Conservation (phyloP, 2,113 vertebrate genomes). For the Tachysurus fulvidraco region DNA sequence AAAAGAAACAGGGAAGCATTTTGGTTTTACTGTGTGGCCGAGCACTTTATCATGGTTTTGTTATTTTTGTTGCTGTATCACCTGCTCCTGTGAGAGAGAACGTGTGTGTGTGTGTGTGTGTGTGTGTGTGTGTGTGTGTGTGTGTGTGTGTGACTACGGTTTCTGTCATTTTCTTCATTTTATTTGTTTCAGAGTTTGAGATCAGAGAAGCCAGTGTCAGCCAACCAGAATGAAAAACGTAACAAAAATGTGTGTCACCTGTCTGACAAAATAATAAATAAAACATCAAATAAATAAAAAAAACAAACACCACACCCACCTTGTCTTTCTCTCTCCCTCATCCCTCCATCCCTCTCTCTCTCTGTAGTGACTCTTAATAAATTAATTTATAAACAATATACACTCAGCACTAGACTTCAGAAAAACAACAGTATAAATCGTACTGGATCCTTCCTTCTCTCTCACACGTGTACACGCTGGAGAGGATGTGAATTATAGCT, state of each 20-base stretch:
- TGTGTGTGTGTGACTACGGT: conserved; percentile 44
- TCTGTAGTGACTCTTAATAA: conserved; percentile 71
- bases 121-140: conserved; percentile 33
- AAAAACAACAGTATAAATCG: conserved; percentile 57
- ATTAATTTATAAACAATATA: conserved; percentile 63
- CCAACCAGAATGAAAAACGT: conserved; percentile 56
- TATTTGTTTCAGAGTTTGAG: conserved; percentile 59
- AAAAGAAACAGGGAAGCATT: conserved; percentile 63
- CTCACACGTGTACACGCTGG: no score
- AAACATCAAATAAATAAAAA: conserved; percentile 59
- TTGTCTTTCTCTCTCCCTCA: conserved; percentile 27
- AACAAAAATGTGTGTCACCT: conserved; percentile 44
- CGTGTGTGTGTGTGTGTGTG: conserved; percentile 19
- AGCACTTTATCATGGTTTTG: conserved; percentile 54
- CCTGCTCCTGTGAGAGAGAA: conserved; percentile 47
- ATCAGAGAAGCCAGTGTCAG: conserved; percentile 64
- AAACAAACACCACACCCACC: conserved; percentile 49
- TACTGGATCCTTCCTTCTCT: conserved; percentile 43
- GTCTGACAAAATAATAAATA: conserved; percentile 56
- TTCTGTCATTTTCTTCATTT: conserved; percentile 59
- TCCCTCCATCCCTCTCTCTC: conserved; percentile 52
- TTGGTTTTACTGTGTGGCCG: conserved; percentile 64
- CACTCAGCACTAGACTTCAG: conserved; percentile 63
- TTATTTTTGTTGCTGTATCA: conserved; percentile 52
- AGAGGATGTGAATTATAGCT: background rate